Percentiles rank a stretch among this genome's conserved stretches.
Evolutionary conservation across 2,888 invertebrate genomes (phyloP).

Genomic region (Andrena hattorfiana): DNA sequence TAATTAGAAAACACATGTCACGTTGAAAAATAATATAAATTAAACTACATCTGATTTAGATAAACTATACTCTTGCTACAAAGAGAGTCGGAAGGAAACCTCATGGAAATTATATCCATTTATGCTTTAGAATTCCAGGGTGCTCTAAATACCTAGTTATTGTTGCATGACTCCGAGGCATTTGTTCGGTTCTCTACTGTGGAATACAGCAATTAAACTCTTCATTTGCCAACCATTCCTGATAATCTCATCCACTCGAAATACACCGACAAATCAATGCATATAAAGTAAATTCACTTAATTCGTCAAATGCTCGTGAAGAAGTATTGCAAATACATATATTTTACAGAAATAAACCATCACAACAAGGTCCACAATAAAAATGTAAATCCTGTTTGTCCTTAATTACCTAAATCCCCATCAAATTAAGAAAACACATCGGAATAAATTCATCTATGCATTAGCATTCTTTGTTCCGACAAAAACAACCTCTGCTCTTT

Average conservation of each 20-base stretch:
- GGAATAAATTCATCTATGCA: too few species aligned
- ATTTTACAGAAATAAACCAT: too few species aligned
- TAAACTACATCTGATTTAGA: neutral
- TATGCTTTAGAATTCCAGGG: slow-evolving; percentile 75
- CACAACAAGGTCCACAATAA: too few species aligned
- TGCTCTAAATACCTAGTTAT: slow-evolving; percentile 80
- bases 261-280: neutral
- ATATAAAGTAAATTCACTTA: neutral
- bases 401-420: too few species aligned
- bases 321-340: too few species aligned
- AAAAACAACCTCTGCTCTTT: neutral
- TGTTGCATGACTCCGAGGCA: slow-evolving; percentile 74
- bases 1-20: neutral
- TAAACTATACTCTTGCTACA: slow-evolving; percentile 1
- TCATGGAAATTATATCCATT: slow-evolving; percentile 51
- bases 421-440: too few species aligned
- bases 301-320: neutral
- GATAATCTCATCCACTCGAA: neutral
- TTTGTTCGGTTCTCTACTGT: slow-evolving; percentile 5
- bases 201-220: neutral
- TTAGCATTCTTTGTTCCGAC: neutral
- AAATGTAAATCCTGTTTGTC: too few species aligned
- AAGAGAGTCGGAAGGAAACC: slow-evolving; percentile 53
- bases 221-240: neutral
- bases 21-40: neutral